Base-by-base conservation (phyloP, 2,797 vertebrate genomes). In the Manis crassicaudata region DNA sequence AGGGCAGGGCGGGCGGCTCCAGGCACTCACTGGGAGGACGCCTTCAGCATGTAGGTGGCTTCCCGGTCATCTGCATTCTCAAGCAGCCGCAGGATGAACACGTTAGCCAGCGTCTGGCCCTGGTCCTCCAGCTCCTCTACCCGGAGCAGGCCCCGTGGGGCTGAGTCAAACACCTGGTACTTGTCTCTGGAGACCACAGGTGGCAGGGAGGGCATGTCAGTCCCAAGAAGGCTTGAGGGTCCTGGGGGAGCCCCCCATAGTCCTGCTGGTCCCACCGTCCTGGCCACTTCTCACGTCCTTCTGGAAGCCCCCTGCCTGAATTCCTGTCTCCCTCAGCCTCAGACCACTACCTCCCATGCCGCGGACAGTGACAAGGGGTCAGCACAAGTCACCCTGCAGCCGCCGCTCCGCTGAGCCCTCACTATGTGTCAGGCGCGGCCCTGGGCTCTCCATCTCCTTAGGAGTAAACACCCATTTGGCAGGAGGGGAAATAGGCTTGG, bases 41-140 rank as follows among this genome's bases (percentile, higher is more conserved):
- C 98, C 98, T 99, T 99, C 85, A 99, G 98, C 99, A 99, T 99
- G 98, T 99, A 99, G 97, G 97, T 99, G 96, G 99, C 99, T 75
- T 97, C 98, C 67, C 99, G 98, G 6, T 99, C 99, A 35, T 99
- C 99, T 2, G 99, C 98, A 4, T 99, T 99, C 98, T 99, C 99
- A 90, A 99, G 98, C n/a, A 99, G 99, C 73, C 98, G 99, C 65
- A 99, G 98, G 96, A 99, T 99, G 96, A 99, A 99, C 82, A 99
- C 99, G 0, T 98, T 99, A 70, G 99, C 99, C 97, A 99, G 98
- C 3, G 99, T 98, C 98, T 99, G 99, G 5, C 99, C 99, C 97
- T 99, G 99, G 97, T 99, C 99, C 92, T 99, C 99, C 88, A 99
- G 98, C 76, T 99, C 99, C 96, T 99, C 99, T 9, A 99, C 99